Percentiles rank a stretch among this genome's conserved stretches.
Evolutionary conservation across 2,113 vertebrate genomes (phyloP).

Genomic region (Vulpes ferrilata): DNA sequence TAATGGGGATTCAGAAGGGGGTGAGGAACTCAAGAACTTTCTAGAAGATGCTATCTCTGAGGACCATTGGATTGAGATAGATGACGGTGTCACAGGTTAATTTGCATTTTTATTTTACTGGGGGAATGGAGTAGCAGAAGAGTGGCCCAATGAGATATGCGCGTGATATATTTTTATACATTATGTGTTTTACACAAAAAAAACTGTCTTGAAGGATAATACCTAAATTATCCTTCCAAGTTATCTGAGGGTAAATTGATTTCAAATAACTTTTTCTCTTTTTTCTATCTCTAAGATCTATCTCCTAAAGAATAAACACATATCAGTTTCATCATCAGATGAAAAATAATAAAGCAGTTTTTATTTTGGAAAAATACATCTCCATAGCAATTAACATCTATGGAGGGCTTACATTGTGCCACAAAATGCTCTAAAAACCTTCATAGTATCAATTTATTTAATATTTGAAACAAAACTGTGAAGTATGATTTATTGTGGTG

Average conservation of each 20-base stretch:
- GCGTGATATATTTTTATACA: not conserved
- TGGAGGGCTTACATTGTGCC: not conserved
- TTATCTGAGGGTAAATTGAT: not conserved
- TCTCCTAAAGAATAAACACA: slow-evolving; percentile 6
- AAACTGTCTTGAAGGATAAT: slow-evolving; percentile 1
- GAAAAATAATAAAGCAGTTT: slow-evolving; percentile 31
- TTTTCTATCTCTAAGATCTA: not conserved
- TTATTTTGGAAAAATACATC: not conserved
- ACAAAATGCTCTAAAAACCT: not conserved
- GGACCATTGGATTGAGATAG: not conserved
- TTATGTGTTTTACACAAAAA: not conserved
- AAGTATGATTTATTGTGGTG: not conserved
- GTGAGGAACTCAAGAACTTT: not conserved
- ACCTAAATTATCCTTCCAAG: not conserved
- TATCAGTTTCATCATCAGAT: not conserved
- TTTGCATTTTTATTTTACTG: not conserved
- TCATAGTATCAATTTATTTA: not conserved
- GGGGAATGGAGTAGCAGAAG: not conserved
- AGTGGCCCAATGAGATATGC: not conserved
- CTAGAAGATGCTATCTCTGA: not conserved
- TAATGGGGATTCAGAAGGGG: not conserved
- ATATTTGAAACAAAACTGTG: slow-evolving; percentile 18
- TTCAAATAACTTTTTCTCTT: not conserved
- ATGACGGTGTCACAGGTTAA: not conserved
- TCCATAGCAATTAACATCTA: not conserved